These are phyloP conservation scores for Himantopus leucocephalus DNA, from an alignment of 2,113 vertebrate species.

Conservation along the genomic window DNA sequence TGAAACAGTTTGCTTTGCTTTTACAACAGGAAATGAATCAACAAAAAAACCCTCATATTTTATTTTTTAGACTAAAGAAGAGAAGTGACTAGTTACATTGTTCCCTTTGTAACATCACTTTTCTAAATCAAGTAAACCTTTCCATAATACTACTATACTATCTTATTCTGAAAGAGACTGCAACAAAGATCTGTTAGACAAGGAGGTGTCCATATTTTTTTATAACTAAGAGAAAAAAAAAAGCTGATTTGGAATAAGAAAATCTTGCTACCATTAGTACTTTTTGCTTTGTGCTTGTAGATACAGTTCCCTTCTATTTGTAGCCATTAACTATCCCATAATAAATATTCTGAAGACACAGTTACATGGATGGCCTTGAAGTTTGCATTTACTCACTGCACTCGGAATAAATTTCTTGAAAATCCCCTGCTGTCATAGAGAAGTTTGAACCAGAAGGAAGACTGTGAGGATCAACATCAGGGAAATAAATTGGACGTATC, in stretches of 20 bases:
- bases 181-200: background rate
- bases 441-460: conserved; percentile 90
- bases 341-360: background rate
- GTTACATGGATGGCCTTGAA: background rate
- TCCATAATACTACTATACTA: background rate
- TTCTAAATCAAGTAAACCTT: background rate
- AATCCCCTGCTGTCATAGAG: conserved; percentile 98
- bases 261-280: background rate
- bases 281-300: background rate
- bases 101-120: background rate
- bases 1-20: background rate
- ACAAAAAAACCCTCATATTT: background rate
- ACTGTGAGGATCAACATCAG: conserved; percentile 93
- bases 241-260: background rate
- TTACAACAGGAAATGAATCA: background rate
- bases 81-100: background rate
- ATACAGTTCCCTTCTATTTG: background rate
- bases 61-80: background rate
- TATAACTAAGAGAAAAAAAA: background rate
- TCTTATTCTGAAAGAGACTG: background rate
- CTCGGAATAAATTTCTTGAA: conserved; percentile 94
- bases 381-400: conserved; percentile 78
- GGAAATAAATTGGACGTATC: conserved; percentile 89
- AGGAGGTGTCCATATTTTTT: background rate
- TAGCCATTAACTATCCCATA: background rate